Evolutionary conservation across 2,113 vertebrate species (phyloP).

Genomic region (Seriola aureovittata): DNA sequence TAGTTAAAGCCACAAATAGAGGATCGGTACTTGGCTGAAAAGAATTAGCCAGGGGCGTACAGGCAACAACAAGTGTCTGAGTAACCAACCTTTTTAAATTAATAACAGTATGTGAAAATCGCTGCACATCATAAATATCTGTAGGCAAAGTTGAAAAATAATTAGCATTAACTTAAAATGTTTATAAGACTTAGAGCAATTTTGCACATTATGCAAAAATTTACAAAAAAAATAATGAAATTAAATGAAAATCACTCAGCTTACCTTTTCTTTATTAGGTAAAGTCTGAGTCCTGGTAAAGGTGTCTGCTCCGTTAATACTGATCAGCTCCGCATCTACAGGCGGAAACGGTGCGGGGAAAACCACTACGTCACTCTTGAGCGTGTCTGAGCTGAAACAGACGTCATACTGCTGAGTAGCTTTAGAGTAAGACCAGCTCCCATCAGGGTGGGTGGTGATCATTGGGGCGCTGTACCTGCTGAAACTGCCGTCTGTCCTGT

Average conservation of each 20-base stretch:
- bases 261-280: slow-evolving; percentile 65
- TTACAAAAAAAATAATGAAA: too few relatives aligned
- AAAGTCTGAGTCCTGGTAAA: slow-evolving; percentile 80
- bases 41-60: too few relatives aligned
- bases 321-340: slow-evolving; percentile 69
- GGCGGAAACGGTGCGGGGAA: slow-evolving; percentile 45
- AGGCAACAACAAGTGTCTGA: neutral
- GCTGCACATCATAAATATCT: neutral
- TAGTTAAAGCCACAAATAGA: neutral
- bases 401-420: slow-evolving; percentile 26
- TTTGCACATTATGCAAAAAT: neutral
- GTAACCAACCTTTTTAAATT: neutral
- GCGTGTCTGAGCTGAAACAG: slow-evolving; percentile 43
- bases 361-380: slow-evolving; percentile 65
- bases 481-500: neutral
- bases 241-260: neutral
- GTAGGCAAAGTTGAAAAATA: neutral
- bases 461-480: neutral
- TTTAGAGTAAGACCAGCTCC: slow-evolving; percentile 31
- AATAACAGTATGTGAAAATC: neutral
- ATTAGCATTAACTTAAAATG: neutral
- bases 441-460: slow-evolving; percentile 26
- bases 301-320: slow-evolving; percentile 71
- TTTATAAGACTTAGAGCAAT: neutral
- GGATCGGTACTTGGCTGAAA: too few relatives aligned